Percentiles rank a stretch among this genome's conserved stretches.
phyloP scores from a whole-genome alignment of 1,140 invertebrate genomes.

The Scaptomyza montana region DNA sequence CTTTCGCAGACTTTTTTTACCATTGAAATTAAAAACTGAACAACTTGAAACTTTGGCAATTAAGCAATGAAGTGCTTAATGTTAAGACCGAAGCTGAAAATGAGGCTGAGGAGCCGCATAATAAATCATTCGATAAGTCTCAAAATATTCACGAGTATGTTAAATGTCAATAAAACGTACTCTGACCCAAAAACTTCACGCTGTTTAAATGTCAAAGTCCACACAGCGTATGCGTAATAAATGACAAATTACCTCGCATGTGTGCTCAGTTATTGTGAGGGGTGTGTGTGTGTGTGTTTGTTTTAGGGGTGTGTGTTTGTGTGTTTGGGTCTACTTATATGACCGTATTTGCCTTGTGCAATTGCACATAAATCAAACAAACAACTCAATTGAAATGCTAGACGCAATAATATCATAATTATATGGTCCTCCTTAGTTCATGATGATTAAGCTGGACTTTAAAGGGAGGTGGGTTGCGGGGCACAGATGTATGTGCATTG shows the following conservation, averaged over 20 bases:
- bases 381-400: conserved; percentile 79
- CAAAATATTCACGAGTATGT: conserved; percentile 48
- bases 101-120: conserved; percentile 18
- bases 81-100: conserved; percentile 8
- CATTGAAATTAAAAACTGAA: conserved; percentile 31
- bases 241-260: conserved; percentile 59
- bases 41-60: conserved; percentile 58
- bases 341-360: conserved; percentile 63
- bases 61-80: conserved; percentile 46
- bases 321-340: conserved; percentile 30
- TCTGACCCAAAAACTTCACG: conserved; percentile 47
- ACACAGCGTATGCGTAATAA: conserved; percentile 69
- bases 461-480: not conserved
- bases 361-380: conserved; percentile 81
- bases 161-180: conserved; percentile 73
- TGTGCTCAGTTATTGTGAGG: not conserved
- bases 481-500: conserved; percentile 8
- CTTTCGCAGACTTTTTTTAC: not conserved
- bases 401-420: conserved; percentile 75
- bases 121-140: conserved; percentile 37
- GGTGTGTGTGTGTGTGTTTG: conserved; percentile 20
- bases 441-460: conserved; percentile 13
- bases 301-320: conserved; percentile 16
- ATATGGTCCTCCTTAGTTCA: conserved; percentile 51
- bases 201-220: conserved; percentile 65